A percentile compares a stretch with the other conserved stretches of the same genome.
These are phyloP conservation scores for Heteropelma amictum DNA, from an alignment of 2,888 invertebrate species.

Conservation along the genomic window DNA sequence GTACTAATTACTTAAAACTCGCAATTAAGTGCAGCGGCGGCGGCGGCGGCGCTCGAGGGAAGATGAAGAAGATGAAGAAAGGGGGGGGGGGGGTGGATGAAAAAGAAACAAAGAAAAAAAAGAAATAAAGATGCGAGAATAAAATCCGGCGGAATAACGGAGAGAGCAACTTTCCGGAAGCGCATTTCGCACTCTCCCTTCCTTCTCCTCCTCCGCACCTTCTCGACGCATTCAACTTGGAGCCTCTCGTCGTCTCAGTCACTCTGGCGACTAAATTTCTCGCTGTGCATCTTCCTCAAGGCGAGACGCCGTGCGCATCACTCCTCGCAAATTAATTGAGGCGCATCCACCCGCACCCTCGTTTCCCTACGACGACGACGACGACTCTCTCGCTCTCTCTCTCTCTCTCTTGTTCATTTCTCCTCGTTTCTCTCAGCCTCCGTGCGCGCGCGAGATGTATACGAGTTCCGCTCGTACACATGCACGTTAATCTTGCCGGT, in stretches of 20 bases:
- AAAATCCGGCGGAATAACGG: conserved; percentile 42
- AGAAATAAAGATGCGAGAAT: conserved; percentile 7
- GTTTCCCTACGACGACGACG: conserved; percentile 37
- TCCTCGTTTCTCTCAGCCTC: neutral
- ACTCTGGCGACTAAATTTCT: conserved; percentile 34
- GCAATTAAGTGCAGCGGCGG: conserved; percentile 70
- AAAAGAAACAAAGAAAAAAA: conserved; percentile 18
- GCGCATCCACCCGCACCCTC: conserved; percentile 63
- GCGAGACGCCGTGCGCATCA: conserved; percentile 51
- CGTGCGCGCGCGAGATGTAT: neutral
- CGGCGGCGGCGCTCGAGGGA: conserved; percentile 56
- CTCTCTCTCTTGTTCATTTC: neutral
- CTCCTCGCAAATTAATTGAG: conserved; percentile 69
- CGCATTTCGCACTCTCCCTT: conserved; percentile 69
- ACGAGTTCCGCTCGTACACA: neutral
- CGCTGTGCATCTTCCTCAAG: conserved; percentile 35
- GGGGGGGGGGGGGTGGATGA: conserved; percentile 18
- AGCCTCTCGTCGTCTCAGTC: conserved; percentile 5
- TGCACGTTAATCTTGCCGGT: neutral
- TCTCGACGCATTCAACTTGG: conserved; percentile 43
- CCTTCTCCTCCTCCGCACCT: conserved; percentile 47
- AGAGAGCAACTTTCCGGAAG: conserved; percentile 65
- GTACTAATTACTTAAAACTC: conserved; percentile 71
- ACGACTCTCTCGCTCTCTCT: conserved; percentile 38
- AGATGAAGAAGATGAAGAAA: conserved; percentile 22